A percentile compares a stretch with the other conserved stretches of the same genome.
Evolutionary conservation across 2,888 invertebrate species (phyloP).

Genomic region (Drosophila nigricruria): DNA sequence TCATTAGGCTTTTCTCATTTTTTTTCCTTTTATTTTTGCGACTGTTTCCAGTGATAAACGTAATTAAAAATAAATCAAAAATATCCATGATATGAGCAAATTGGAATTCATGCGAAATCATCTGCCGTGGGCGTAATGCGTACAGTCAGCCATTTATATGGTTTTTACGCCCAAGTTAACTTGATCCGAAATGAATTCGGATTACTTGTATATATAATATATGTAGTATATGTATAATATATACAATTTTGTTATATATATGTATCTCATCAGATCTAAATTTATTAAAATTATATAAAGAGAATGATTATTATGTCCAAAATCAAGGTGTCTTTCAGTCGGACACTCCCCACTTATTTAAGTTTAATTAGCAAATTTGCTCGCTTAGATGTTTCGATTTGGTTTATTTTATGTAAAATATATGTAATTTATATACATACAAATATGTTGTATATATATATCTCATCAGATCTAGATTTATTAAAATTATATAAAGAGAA

Average conservation of each 20-base stretch:
- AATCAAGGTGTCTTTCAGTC: no score
- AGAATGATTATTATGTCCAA: no score
- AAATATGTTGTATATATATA: not conserved
- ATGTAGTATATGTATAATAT: not conserved
- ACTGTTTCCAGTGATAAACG: constrained; percentile 11
- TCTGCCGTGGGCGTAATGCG: not conserved
- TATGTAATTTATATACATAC: no score
- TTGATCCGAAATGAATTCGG: not conserved
- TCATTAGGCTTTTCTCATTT: not conserved
- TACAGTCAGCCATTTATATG: not conserved
- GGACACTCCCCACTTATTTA: no score
- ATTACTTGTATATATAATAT: not conserved
- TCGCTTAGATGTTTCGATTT: no score
- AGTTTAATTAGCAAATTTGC: no score
- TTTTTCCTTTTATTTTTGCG: not conserved
- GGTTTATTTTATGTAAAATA: no score
- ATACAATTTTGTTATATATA: not conserved
- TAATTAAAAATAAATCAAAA: constrained; percentile 51
- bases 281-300: no score
- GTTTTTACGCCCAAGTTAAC: not conserved
- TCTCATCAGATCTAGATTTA: not conserved
- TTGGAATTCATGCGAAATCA: constrained; percentile 4
- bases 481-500: no score
- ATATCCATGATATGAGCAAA: not conserved
- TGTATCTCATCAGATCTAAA: not conserved